Conservation (phyloP, 2,888 invertebrate species). For the Lycaena phlaeas region DNA sequence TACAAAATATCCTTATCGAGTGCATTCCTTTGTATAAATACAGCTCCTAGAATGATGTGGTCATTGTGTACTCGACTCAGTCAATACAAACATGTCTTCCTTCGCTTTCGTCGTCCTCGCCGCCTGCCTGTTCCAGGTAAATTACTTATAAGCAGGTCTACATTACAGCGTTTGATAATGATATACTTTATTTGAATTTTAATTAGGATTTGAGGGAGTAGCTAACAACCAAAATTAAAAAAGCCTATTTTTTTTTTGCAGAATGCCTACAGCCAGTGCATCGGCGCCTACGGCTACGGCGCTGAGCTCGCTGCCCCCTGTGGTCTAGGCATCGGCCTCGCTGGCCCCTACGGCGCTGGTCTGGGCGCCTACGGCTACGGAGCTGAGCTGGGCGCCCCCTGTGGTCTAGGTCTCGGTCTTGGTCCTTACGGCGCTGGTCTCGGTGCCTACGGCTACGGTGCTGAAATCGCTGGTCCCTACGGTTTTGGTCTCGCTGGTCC, state of each 20-base stretch:
- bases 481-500: too few species aligned
- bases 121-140: conserved; percentile 20
- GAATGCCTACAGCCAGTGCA: conserved; percentile 11
- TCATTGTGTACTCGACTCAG: conserved; percentile 1
- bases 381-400: background rate
- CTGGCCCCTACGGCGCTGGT: conserved; percentile 8
- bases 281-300: conserved; percentile 2
- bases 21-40: too few species aligned
- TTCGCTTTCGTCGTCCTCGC: conserved; percentile 16
- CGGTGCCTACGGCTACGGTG: too few species aligned
- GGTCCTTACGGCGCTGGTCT: conserved; percentile 13
- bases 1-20: too few species aligned
- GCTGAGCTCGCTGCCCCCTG: background rate
- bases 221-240: too few species aligned
- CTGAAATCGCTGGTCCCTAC: too few species aligned
- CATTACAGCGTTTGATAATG: too few species aligned
- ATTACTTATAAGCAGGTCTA: too few species aligned
- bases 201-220: too few species aligned
- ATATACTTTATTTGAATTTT: too few species aligned
- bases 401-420: conserved; percentile 9
- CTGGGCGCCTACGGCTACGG: too few species aligned
- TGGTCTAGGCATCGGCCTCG: conserved; percentile 6
- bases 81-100: conserved; percentile 1
- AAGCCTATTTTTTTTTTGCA: too few species aligned
- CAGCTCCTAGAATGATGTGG: background rate